Percentiles rank a stretch among this genome's conserved stretches.
These are phyloP conservation scores for Antedon mediterranea DNA, from an alignment of 53 echinoderm and acorn worm genomes.

Conservation along the genomic window DNA sequence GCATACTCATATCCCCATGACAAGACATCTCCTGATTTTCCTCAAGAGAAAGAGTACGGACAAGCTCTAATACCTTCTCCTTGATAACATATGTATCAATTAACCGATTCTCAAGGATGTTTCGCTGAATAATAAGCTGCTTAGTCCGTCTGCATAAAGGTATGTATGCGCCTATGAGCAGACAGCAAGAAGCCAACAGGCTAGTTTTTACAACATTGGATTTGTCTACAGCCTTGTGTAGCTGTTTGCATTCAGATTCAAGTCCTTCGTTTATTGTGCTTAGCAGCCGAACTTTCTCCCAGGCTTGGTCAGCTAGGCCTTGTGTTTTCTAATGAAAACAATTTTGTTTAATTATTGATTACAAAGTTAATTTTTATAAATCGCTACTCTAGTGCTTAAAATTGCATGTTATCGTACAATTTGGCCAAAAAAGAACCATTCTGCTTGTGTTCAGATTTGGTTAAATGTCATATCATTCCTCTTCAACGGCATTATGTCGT, in stretches of 20 bases:
- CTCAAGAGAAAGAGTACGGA: slow-evolving; percentile 43
- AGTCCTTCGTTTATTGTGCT: slow-evolving; percentile 57
- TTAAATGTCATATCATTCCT: too few relatives aligned
- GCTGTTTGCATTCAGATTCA: slow-evolving; percentile 41
- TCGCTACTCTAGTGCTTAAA: too few relatives aligned
- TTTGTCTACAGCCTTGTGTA: slow-evolving; percentile 23
- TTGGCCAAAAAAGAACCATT: too few relatives aligned
- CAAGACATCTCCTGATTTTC: background rate
- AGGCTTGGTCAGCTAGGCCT: slow-evolving; percentile 52
- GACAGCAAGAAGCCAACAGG: slow-evolving; percentile 55
- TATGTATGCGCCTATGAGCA: slow-evolving; percentile 62
- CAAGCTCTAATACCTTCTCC: slow-evolving; percentile 54
- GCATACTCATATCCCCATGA: background rate
- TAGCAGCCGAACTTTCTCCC: slow-evolving; percentile 48
- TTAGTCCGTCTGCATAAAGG: slow-evolving; percentile 40
- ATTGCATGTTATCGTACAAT: too few relatives aligned
- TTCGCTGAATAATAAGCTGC: slow-evolving; percentile 55
- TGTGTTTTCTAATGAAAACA: slow-evolving; percentile 47
- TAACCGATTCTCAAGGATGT: slow-evolving; percentile 40
- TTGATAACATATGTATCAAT: slow-evolving; percentile 22
- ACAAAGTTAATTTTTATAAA: too few relatives aligned
- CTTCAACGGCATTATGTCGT: too few relatives aligned
- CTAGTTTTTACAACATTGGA: slow-evolving; percentile 27
- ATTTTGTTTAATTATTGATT: background rate
- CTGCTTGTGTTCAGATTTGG: too few relatives aligned